A percentile compares a stretch with the other conserved stretches of the same genome.
Evolutionary conservation across 1,140 invertebrate genomes (phyloP).

Genomic region (Intoshia linei): DNA sequence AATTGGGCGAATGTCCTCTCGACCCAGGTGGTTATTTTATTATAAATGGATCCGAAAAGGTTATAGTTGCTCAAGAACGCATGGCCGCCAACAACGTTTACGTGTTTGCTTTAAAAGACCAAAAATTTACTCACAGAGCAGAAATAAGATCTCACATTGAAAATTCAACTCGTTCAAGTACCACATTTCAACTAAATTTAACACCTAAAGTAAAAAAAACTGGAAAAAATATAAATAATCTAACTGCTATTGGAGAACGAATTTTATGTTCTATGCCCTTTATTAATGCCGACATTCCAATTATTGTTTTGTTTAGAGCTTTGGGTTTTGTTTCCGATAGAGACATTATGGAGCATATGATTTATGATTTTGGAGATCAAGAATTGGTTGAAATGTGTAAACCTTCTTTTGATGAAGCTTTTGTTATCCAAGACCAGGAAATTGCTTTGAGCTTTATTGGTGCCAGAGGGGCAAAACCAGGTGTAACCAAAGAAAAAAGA

Average conservation of each 20-base stretch:
- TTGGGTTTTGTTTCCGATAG: conserved; percentile 86
- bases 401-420: conserved; percentile 85
- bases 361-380: conserved; percentile 86
- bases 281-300: conserved; percentile 84
- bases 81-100: conserved; percentile 99
- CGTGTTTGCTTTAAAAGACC: conserved; percentile 77
- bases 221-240: too few relatives aligned
- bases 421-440: conserved; percentile 93
- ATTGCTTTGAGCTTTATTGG: conserved; percentile 93
- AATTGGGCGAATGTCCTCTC: conserved; percentile 85
- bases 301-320: conserved; percentile 84
- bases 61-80: conserved; percentile 85
- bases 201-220: too few relatives aligned
- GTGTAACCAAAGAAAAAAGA: conserved; percentile 85
- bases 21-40: conserved; percentile 41
- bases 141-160: conserved; percentile 81
- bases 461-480: conserved; percentile 61
- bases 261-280: conserved; percentile 89
- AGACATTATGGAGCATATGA: conserved; percentile 89
- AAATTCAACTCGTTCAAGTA: conserved; percentile 59
- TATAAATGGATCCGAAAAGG: conserved; percentile 27
- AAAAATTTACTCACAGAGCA: conserved; percentile 77
- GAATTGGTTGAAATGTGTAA: conserved; percentile 99
- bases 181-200: too few relatives aligned
- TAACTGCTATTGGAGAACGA: conserved; percentile 75